Percentiles rank a stretch among this genome's conserved stretches.
Conservation (phyloP, 2,113 vertebrate genomes). For the Pelecanoides urinatrix region DNA sequence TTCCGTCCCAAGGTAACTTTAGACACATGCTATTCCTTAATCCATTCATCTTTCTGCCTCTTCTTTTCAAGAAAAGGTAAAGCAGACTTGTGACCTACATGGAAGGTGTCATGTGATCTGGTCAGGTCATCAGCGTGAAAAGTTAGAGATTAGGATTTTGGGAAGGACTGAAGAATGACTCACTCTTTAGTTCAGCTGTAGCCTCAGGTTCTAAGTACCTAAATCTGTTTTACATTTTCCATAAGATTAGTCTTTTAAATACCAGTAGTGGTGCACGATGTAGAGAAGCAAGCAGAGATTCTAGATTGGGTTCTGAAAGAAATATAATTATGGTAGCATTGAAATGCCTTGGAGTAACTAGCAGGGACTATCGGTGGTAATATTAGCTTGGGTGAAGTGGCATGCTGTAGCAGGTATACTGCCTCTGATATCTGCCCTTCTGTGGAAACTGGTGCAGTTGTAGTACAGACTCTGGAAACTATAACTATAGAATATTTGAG, state of each 20-base stretch:
- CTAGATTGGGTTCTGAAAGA: not conserved
- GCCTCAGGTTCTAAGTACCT: not conserved
- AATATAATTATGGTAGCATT: not conserved
- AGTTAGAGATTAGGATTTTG: not conserved
- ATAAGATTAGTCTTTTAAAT: not conserved
- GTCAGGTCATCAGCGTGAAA: not conserved
- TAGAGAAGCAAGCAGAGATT: not conserved
- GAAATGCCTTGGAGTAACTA: not conserved
- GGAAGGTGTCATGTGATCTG: not conserved
- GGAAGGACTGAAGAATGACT: accelerated
- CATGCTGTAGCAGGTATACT: not conserved
- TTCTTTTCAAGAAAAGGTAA: not conserved
- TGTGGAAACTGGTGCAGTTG: not conserved
- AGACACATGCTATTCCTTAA: not conserved
- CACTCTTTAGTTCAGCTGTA: not conserved
- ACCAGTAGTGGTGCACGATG: not conserved
- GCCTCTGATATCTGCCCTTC: not conserved
- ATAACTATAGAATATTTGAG: not conserved
- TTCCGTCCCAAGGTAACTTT: not conserved
- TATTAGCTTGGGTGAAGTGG: not conserved
- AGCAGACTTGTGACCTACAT: not conserved
- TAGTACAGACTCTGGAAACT: not conserved
- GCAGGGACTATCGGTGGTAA: not conserved
- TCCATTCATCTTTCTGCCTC: not conserved
- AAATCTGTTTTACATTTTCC: not conserved